These are phyloP conservation scores for Cotesia congregata DNA, from an alignment of 2,888 invertebrate species.

Conservation along the genomic window DNA sequence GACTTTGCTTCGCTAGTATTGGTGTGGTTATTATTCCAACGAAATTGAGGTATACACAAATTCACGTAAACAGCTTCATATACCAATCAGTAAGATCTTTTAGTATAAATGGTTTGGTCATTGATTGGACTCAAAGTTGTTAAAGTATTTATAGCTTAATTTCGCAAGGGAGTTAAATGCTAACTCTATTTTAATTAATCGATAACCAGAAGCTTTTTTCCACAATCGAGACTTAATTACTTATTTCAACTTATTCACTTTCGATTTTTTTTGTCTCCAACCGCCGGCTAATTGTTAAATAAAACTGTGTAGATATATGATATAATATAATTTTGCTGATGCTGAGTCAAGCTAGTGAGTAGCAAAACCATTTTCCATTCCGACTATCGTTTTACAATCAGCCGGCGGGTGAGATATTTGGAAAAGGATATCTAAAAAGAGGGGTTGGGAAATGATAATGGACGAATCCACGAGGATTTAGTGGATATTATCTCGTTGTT, in stretches of 20 bases:
- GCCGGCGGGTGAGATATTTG: conserved; percentile 9
- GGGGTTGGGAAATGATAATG: conserved; percentile 43
- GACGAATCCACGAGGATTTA: conserved; percentile 57
- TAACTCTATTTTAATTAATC: neutral
- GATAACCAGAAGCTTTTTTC: neutral
- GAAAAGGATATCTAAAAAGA: conserved; percentile 9
- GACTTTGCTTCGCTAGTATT: neutral
- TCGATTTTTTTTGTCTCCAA: neutral
- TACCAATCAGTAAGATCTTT: conserved; percentile 19
- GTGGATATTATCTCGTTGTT: conserved; percentile 60
- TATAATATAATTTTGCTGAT: neutral
- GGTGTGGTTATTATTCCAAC: conserved; percentile 6
- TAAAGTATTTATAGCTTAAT: neutral
- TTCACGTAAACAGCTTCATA: conserved; percentile 34
- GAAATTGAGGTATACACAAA: conserved; percentile 25
- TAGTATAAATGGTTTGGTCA: conserved; percentile 44
- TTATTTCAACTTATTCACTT: neutral
- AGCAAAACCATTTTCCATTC: conserved; percentile 50
- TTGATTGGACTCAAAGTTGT: neutral
- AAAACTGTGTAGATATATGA: neutral
- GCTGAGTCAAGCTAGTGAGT: conserved; percentile 43
- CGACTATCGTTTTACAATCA: conserved; percentile 43
- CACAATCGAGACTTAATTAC: neutral
- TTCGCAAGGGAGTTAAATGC: neutral
- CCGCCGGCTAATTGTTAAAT: neutral